Conservation (phyloP, 2,113 vertebrate genomes). For the Emydocephalus ijimae region DNA sequence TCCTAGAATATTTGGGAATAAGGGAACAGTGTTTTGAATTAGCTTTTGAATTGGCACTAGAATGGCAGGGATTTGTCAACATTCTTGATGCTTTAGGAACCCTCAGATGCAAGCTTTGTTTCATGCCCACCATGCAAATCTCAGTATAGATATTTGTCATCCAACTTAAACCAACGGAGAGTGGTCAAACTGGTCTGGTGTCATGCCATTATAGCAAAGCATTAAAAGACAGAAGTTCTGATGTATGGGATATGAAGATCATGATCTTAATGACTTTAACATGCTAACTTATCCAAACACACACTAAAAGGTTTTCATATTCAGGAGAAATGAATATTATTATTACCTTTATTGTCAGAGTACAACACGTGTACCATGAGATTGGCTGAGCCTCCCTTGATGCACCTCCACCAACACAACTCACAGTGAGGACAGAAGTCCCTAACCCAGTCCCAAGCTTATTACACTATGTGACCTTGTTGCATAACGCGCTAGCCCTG, state of each 20-base stretch:
- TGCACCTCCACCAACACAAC: too few species aligned
- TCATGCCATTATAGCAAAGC: neutral
- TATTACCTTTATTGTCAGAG: too few species aligned
- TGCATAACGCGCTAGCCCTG: too few species aligned
- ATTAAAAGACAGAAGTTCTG: neutral
- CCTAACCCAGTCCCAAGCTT: too few species aligned
- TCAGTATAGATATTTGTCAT: neutral
- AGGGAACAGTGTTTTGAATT: neutral
- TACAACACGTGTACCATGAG: too few species aligned
- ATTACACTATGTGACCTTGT: too few species aligned
- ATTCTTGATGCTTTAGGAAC: neutral
- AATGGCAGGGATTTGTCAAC: neutral
- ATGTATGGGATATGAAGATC: neutral
- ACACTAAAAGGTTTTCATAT: neutral
- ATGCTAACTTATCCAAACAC: neutral
- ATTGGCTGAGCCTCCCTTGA: too few species aligned
- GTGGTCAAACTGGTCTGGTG: constrained; percentile 7
- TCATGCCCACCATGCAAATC: neutral
- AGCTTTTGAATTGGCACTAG: neutral
- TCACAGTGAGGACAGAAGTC: too few species aligned
- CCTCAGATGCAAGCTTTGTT: neutral
- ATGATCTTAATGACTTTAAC: neutral
- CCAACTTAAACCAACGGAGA: neutral
- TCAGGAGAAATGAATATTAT: neutral
- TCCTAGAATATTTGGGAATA: neutral